These are phyloP conservation scores for Cuculus canorus DNA, from an alignment of 2,797 vertebrate species.

Conservation along the genomic window DNA sequence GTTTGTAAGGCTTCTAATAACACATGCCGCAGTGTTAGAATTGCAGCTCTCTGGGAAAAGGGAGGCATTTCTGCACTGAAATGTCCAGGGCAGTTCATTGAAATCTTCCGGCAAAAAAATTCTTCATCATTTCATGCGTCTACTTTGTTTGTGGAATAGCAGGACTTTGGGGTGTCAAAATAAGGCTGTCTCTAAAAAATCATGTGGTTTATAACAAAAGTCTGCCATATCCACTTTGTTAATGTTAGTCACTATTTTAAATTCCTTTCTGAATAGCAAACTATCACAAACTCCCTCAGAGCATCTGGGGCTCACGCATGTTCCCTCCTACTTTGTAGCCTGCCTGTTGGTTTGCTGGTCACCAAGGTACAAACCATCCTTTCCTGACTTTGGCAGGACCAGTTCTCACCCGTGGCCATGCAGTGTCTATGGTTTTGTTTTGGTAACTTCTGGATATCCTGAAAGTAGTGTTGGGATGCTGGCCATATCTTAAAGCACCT, in stretches of 20 bases:
- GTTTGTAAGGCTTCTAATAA: not conserved
- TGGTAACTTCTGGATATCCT: not conserved
- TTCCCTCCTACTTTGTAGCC: slow-evolving; percentile 4
- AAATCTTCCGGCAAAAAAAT: not conserved
- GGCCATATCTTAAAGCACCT: not conserved
- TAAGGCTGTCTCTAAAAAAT: not conserved
- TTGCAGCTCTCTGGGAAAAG: not conserved
- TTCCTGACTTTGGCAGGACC: not conserved
- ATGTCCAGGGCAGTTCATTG: not conserved
- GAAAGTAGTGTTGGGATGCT: not conserved
- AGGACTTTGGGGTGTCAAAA: not conserved
- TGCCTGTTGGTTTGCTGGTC: not conserved
- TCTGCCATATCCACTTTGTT: not conserved
- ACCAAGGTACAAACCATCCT: not conserved
- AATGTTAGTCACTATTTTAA: not conserved
- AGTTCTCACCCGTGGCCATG: not conserved
- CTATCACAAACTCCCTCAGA: not conserved
- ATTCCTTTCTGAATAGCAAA: not conserved
- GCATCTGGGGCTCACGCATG: not conserved
- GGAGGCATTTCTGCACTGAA: not conserved
- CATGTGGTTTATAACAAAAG: not conserved
- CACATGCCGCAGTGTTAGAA: not conserved
- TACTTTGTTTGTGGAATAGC: not conserved
- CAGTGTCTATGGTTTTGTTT: not conserved
- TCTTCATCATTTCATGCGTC: not conserved